Percentiles rank a stretch among this genome's conserved stretches.
These are phyloP conservation scores for Epistrophella euchroma DNA, from an alignment of 2,888 invertebrate species.

Conservation along the genomic window DNA sequence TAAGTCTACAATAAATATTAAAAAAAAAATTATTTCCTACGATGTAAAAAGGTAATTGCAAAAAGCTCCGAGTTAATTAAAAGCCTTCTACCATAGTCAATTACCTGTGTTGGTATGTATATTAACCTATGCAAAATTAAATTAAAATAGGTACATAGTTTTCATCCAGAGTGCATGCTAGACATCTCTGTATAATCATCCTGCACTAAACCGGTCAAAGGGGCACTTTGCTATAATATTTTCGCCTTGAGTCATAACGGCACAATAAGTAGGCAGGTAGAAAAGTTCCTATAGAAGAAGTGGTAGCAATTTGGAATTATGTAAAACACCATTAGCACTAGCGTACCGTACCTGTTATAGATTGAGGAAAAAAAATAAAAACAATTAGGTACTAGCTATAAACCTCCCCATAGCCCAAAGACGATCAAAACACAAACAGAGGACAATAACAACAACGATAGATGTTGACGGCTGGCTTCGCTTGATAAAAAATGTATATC, in stretches of 20 bases:
- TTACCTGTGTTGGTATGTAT: not conserved
- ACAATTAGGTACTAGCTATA: not conserved
- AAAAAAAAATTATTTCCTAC: not conserved
- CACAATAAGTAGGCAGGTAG: not conserved
- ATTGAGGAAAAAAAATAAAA: constrained; percentile 26
- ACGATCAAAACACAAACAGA: constrained; percentile 22
- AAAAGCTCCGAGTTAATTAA: not conserved
- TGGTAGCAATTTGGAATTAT: constrained; percentile 49
- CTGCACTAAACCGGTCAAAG: constrained; percentile 7
- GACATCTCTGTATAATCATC: not conserved
- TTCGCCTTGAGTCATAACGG: constrained; percentile 46
- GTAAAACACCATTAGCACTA: constrained; percentile 50
- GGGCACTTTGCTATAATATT: constrained; percentile 9
- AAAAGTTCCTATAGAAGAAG: not conserved
- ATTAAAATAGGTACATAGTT: constrained; percentile 50
- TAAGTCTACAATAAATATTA: too few species aligned
- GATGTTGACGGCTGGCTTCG: constrained; percentile 21
- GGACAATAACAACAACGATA: not conserved
- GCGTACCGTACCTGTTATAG: constrained; percentile 59
- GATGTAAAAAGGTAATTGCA: not conserved
- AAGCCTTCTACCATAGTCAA: not conserved
- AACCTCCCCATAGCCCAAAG: not conserved
- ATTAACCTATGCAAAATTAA: constrained; percentile 32
- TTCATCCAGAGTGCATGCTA: constrained; percentile 6
- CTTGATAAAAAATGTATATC: constrained; percentile 52